A percentile compares a stretch with the other conserved stretches of the same genome.
These are phyloP conservation scores for Gerosis bhagava DNA, from an alignment of 2,888 invertebrate genomes.

Conservation along the genomic window DNA sequence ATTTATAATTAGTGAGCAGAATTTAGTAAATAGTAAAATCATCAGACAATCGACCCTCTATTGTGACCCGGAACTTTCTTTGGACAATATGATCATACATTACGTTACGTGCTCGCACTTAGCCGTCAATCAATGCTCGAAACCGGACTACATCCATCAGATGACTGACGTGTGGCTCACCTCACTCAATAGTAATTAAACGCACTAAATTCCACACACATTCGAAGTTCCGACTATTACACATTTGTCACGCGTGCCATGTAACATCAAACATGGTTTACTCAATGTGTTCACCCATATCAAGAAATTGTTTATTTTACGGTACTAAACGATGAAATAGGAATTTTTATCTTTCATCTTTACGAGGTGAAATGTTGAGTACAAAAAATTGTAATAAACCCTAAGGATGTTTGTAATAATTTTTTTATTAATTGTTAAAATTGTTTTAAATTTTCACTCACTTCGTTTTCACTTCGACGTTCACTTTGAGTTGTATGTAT, in stretches of 20 bases:
- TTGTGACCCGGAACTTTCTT: neutral
- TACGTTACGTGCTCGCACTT: neutral
- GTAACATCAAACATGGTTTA: constrained; percentile 29
- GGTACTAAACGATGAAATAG: neutral
- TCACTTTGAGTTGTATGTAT: no score
- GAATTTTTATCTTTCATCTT: constrained; percentile 6
- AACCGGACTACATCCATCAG: constrained; percentile 7
- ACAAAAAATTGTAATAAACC: no score
- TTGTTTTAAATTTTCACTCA: no score
- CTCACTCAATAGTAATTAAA: constrained; percentile 41
- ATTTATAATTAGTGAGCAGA: no score
- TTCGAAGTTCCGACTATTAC: constrained; percentile 28
- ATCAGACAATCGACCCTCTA: no score
- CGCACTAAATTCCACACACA: constrained; percentile 48
- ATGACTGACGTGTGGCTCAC: constrained; percentile 12
- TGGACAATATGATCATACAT: neutral
- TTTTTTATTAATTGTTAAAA: no score
- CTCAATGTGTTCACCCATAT: constrained; percentile 38
- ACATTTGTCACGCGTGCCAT: constrained; percentile 23
- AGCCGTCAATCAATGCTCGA: constrained; percentile 13
- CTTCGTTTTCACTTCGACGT: no score
- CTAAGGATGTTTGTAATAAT: no score
- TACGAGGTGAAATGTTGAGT: neutral
- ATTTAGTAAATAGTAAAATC: no score
- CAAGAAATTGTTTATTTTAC: constrained; percentile 30